Conservation (phyloP, 2,797 vertebrate species). For the Mionectes olivaceus region DNA sequence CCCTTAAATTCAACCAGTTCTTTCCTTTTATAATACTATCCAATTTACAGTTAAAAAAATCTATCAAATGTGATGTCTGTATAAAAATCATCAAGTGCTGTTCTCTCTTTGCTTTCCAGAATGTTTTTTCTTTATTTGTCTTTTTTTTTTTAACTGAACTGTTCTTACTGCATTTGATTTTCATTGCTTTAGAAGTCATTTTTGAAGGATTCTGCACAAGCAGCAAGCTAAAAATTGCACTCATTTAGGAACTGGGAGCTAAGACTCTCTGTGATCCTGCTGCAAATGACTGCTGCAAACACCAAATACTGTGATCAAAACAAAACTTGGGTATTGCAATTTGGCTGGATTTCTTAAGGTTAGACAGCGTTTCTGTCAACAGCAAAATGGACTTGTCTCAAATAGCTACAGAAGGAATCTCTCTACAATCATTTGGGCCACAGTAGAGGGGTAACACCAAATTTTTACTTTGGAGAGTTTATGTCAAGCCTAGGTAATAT, state of each 20-base stretch:
- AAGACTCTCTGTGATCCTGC: not conserved
- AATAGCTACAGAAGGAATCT: not conserved
- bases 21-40: not conserved
- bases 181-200: slow-evolving; percentile 7
- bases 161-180: not conserved
- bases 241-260: not conserved
- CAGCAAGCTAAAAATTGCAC: not conserved
- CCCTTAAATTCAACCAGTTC: not conserved
- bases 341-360: not conserved
- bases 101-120: not conserved
- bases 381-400: not conserved
- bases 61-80: not conserved
- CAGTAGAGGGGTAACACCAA: not conserved
- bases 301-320: not conserved
- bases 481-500: not conserved
- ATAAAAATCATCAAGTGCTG: not conserved
- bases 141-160: not conserved
- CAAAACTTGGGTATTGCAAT: not conserved
- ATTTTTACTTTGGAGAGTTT: not conserved
- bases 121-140: not conserved
- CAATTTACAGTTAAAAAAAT: not conserved
- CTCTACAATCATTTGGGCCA: not conserved
- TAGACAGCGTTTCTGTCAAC: not conserved
- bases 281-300: not conserved
- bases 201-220: not conserved